Base-by-base conservation (phyloP, 2,797 vertebrate genomes). In the Avahi laniger region DNA sequence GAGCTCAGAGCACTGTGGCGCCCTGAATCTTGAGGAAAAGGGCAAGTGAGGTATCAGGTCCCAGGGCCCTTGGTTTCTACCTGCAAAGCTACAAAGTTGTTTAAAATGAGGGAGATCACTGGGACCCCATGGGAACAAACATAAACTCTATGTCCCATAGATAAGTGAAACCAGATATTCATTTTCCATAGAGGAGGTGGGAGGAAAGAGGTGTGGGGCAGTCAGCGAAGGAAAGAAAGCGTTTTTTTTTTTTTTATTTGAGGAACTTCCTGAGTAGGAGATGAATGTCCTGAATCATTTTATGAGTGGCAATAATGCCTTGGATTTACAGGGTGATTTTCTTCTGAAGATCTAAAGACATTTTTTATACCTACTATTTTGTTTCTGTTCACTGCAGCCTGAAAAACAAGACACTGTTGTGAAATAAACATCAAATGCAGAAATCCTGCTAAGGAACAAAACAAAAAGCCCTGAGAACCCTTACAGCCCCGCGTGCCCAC, bases 331-430 rank as follows among this genome's bases (percentile, higher is more conserved):
- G 79, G 70, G 15, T 86, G 83, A 46, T 54, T 97, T 97, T 94
- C 95, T 96, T 97, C 96, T 95, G 94, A 97, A 97, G 96, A 97
- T 96, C 96, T 96, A 91, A 97, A 91, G 91, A 7, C 15, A 4
- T 52, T 67, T 76, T 85, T 83, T 59, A 84, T 57, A 73, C 52
- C 86, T 91, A 78, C 57, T 89, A 28, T 89, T 95, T 94, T 87
- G 48, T 90, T 81, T 95, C 80, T 92, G 73, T 91, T 95, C 78
- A 75, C 7, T 50, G 70, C 43, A 91, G 83, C 93, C 43, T 93
- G 94, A 86, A 75, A 95, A 95, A 95, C 91, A 94, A 96, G 82
- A 75, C 72, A 30, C 67, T 72, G 52, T 95, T 97, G 91, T 82
- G 95, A 96, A 97, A 95, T 28, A 70, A 94, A 95, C 86, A 91